Evolutionary conservation across 2,113 vertebrate species (phyloP), one percentile per base, ranked within the genome.

Genomic region (Puma concolor): DNA sequence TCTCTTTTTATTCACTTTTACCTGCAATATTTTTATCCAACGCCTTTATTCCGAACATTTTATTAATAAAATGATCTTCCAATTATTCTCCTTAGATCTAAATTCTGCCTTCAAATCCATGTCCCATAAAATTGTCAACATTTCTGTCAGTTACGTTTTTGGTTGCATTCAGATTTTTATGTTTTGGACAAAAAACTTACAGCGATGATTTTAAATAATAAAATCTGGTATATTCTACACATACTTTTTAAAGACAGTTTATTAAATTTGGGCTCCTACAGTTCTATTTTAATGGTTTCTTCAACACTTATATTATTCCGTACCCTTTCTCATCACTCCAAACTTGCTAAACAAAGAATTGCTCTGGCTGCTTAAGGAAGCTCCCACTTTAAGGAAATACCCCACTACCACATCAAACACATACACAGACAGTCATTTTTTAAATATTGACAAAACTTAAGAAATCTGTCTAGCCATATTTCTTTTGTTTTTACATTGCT

Each of bases 111-210:
- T 86, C 80, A 76, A 72, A 82, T 91, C 10, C 15, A 77, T 66
- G 9, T 52, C 64, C 67, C 7, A 36, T 64, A 50, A 64, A 77
- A 66, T 1, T 77, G 0, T 29, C 23, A 71, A 31, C 71, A 64
- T 64, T 83, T 86, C 9, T 88, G 17, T 86, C 25, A 96, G 96
- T 96, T 96, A 33, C 95, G 16, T 48, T 29, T 97, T 91, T 97
- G 87, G 98, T 98, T 98, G 88, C 99, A 98, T 98, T 98, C 95
- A 98, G 98, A 98, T 98, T 98, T 97, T 99, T 99, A 98, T 99
- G 99, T 98, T 91, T 98, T 98, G 84, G 98, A 98, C 98, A 98
- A 98, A 98, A 98, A 98, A 96, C 64, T 94, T 97, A 98, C 97
- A 94, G 98, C 97, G 98, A 96, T 98, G 74, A 98, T 98, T 98